These are phyloP conservation scores for Phyllopteryx taeniolatus DNA, from an alignment of 2,113 vertebrate species.

Conservation along the genomic window DNA sequence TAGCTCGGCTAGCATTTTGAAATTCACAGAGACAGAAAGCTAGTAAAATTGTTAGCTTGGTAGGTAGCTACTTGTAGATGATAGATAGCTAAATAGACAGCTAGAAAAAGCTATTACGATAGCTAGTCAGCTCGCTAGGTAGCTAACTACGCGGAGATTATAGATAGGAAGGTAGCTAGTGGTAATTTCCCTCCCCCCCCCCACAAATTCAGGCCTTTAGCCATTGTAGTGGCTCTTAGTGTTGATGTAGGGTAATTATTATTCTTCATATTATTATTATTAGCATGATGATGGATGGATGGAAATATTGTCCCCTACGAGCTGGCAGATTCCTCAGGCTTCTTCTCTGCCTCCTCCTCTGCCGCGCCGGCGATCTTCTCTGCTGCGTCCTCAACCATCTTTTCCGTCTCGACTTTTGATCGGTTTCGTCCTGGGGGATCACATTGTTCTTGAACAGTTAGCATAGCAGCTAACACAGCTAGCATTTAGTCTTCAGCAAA, in stretches of 20 bases:
- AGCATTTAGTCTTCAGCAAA: too few relatives aligned
- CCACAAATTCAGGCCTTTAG: not conserved
- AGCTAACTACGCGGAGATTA: not conserved
- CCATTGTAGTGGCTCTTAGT: not conserved
- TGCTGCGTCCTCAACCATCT: conserved; percentile 31
- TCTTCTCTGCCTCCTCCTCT: conserved; percentile 51
- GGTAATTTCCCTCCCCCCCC: not conserved
- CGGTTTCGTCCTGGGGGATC: too few relatives aligned
- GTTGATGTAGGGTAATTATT: not conserved
- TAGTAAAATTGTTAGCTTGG: not conserved
- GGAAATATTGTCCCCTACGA: conserved; percentile 66
- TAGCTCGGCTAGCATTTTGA: not conserved
- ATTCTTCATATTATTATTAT: not conserved
- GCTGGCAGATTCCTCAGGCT: conserved; percentile 48
- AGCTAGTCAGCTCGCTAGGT: not conserved
- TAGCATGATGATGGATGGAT: conserved; percentile 15
- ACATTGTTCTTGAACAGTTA: too few relatives aligned
- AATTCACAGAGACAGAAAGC: not conserved
- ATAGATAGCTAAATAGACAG: not conserved
- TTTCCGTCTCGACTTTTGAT: conserved; percentile 12
- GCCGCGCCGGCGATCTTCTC: conserved; percentile 39
- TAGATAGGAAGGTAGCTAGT: not conserved
- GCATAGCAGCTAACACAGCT: too few relatives aligned
- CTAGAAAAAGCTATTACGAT: not conserved
- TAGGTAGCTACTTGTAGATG: not conserved